phyloP scores from a whole-genome alignment of 2,797 vertebrate genomes.

The Clarias laeviceps region DNA sequence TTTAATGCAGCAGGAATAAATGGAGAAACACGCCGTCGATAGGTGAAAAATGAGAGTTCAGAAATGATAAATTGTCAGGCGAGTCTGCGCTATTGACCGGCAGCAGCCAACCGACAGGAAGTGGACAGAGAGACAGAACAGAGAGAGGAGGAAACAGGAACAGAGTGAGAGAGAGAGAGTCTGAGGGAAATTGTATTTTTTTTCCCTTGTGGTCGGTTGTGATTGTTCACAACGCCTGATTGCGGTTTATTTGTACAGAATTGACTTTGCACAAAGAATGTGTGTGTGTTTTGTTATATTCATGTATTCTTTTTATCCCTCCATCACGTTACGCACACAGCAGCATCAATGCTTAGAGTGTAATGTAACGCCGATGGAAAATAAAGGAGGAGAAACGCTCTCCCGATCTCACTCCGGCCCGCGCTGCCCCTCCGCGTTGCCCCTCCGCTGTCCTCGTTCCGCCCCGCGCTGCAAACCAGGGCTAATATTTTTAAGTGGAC shows the following conservation, averaged over 20 bases:
- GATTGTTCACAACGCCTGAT: constrained; percentile 21
- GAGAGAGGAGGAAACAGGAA: constrained; percentile 2
- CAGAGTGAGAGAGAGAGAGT: not conserved
- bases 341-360: not conserved
- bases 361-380: not conserved
- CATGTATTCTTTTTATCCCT: no score
- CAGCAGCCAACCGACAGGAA: constrained; percentile 35
- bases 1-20: constrained; percentile 55
- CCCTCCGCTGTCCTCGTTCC: not conserved
- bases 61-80: constrained; percentile 62
- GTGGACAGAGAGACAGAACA: constrained; percentile 23
- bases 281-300: not conserved
- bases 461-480: not conserved
- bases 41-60: constrained; percentile 61
- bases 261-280: not conserved
- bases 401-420: not conserved
- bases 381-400: not conserved
- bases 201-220: not conserved
- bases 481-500: constrained; percentile 8
- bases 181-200: constrained; percentile 21
- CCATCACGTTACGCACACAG: not conserved
- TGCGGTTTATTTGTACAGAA: constrained; percentile 5
- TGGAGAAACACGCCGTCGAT: constrained; percentile 61
- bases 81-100: constrained; percentile 57
- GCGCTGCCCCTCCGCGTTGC: not conserved